Evolutionary conservation across 2,888 invertebrate genomes (phyloP).

Genomic region (Drosophila mercatorum): DNA sequence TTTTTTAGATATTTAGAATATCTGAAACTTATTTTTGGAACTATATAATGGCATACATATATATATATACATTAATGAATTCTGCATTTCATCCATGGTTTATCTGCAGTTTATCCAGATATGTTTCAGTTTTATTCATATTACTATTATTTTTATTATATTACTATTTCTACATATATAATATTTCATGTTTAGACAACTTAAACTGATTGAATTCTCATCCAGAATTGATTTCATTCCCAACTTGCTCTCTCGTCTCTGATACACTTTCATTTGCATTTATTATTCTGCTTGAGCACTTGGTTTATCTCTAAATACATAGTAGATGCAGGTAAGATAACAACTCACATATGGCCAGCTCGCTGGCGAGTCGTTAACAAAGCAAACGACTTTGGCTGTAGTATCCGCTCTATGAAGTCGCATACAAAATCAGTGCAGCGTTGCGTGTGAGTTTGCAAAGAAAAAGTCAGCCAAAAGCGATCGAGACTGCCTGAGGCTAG

Average conservation of each 20-base stretch:
- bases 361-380: constrained; percentile 6
- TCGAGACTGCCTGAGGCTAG: constrained; percentile 23
- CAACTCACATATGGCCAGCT: neutral
- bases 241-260: neutral
- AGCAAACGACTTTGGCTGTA: constrained; percentile 11
- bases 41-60: no score
- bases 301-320: neutral
- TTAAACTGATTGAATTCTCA: neutral
- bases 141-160: no score
- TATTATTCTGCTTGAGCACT: neutral
- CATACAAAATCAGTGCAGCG: constrained; percentile 59
- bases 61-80: no score
- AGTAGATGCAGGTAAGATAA: neutral
- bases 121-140: no score
- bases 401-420: neutral
- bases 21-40: no score
- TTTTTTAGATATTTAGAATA: no score
- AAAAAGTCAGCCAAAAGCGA: constrained; percentile 25
- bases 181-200: neutral
- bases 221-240: neutral
- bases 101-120: no score
- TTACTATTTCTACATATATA: no score
- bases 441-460: constrained; percentile 62
- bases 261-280: neutral
- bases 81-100: no score